A percentile compares a stretch with the other conserved stretches of the same genome.
Conservation (phyloP, 2,797 vertebrate species). For the Sparus aurata region DNA sequence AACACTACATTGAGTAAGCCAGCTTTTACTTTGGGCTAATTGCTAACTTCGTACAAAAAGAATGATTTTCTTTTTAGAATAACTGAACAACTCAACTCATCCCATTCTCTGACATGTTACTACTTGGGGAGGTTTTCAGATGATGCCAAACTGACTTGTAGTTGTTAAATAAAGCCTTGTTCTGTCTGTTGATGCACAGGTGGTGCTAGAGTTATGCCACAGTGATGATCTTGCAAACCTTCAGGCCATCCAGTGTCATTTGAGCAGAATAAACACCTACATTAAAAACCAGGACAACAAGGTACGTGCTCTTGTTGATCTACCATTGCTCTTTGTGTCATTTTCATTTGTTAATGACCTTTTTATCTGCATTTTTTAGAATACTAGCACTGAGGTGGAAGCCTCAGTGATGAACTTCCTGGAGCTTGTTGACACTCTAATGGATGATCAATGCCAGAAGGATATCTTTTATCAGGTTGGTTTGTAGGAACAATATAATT, state of each 20-base stretch:
- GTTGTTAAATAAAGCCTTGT: background rate
- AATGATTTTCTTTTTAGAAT: too few species aligned
- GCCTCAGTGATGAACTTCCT: slow-evolving; percentile 40
- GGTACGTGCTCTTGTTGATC: slow-evolving; percentile 20
- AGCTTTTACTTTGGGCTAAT: too few species aligned
- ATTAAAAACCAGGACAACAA: slow-evolving; percentile 34
- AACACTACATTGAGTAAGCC: too few species aligned
- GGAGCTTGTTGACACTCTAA: slow-evolving; percentile 45
- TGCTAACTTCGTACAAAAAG: background rate
- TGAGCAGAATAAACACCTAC: slow-evolving; percentile 47
- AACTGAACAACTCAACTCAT: too few species aligned
- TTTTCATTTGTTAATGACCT: background rate
- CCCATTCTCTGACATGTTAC: too few species aligned
- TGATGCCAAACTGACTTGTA: too few species aligned
- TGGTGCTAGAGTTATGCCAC: slow-evolving; percentile 62
- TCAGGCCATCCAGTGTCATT: slow-evolving; percentile 48
- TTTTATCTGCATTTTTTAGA: slow-evolving; percentile 17
- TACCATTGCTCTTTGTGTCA: background rate
- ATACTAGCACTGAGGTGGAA: slow-evolving; percentile 16
- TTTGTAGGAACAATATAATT: background rate
- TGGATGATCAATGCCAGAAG: slow-evolving; percentile 34
- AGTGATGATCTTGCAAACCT: slow-evolving; percentile 33
- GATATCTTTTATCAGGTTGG: slow-evolving; percentile 52
- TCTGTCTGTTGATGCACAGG: slow-evolving; percentile 23
- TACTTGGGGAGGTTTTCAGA: too few species aligned